Evolutionary conservation across 2,113 vertebrate species (phyloP).

Genomic region (Apodemus speciosus): DNA sequence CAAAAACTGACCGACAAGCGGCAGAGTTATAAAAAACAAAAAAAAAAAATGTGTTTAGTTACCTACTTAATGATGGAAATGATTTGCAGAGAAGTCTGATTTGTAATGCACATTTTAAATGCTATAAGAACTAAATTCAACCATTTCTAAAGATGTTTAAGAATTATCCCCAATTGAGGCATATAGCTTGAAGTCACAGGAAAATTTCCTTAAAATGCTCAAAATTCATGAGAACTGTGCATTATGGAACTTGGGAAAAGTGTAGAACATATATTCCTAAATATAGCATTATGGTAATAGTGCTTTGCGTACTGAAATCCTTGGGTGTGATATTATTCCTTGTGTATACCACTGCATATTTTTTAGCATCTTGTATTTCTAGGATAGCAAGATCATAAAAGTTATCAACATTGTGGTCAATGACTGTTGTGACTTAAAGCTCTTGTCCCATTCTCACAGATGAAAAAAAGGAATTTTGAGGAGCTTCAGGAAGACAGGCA

Average conservation of each 20-base stretch:
- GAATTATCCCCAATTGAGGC: background rate
- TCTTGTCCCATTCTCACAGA: slow-evolving; percentile 54
- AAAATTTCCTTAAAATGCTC: slow-evolving; percentile 27
- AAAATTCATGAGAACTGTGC: slow-evolving; percentile 30
- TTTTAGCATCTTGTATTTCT: slow-evolving; percentile 57
- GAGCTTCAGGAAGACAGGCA: background rate
- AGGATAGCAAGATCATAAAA: slow-evolving; percentile 1
- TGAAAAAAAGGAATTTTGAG: background rate
- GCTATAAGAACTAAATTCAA: background rate
- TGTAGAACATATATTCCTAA: slow-evolving; percentile 17
- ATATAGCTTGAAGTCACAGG: slow-evolving; percentile 25
- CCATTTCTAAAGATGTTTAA: slow-evolving; percentile 17
- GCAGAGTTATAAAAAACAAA: too few relatives aligned
- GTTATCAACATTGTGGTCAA: slow-evolving; percentile 40
- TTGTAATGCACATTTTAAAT: slow-evolving; percentile 42
- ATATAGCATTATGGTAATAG: background rate
- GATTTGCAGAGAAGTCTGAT: slow-evolving; percentile 12
- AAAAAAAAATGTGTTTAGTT: background rate
- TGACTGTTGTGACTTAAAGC: background rate
- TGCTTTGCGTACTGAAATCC: slow-evolving; percentile 48
- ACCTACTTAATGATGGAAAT: slow-evolving; percentile 38
- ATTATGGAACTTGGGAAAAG: slow-evolving; percentile 11
- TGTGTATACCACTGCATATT: slow-evolving; percentile 31
- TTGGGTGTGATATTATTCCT: slow-evolving; percentile 12
- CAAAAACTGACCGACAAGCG: slow-evolving; percentile 56